These are phyloP conservation scores for Meiosimyza decipiens DNA, from an alignment of 2,888 invertebrate genomes.

Conservation along the genomic window DNA sequence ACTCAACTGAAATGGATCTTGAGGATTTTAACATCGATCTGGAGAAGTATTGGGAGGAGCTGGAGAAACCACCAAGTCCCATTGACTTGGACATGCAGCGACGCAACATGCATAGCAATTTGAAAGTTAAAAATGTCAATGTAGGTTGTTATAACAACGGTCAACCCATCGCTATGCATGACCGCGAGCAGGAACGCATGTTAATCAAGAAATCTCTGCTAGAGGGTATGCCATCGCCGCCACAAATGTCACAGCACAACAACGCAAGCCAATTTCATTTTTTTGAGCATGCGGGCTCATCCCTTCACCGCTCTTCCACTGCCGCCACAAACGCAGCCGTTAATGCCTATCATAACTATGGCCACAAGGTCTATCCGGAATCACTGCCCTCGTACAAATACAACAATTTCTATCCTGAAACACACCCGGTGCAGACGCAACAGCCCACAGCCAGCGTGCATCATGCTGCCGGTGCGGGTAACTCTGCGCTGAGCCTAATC, in stretches of 20 bases:
- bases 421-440: slow-evolving; percentile 58
- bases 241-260: slow-evolving; percentile 52
- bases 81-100: slow-evolving; percentile 64
- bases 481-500: slow-evolving; percentile 65
- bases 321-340: slow-evolving; percentile 38
- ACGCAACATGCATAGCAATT: slow-evolving; percentile 65
- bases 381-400: slow-evolving; percentile 64
- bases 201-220: slow-evolving; percentile 65
- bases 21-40: slow-evolving; percentile 67
- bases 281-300: slow-evolving; percentile 63
- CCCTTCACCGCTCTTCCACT: slow-evolving; percentile 52
- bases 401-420: slow-evolving; percentile 65
- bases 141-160: slow-evolving; percentile 65
- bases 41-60: slow-evolving; percentile 66
- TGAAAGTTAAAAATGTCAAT: slow-evolving; percentile 65
- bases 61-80: slow-evolving; percentile 66
- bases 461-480: slow-evolving; percentile 59
- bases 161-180: slow-evolving; percentile 63
- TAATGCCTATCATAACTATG: slow-evolving; percentile 48
- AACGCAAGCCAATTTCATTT: slow-evolving; percentile 56
- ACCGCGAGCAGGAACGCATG: slow-evolving; percentile 64
- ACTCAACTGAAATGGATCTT: slow-evolving; percentile 65
- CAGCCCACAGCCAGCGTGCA: slow-evolving; percentile 58
- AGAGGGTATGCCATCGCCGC: slow-evolving; percentile 66
- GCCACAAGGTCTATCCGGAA: slow-evolving; percentile 63